These are phyloP conservation scores for zebrafish (Danio rerio) DNA, from an alignment of 2,113 vertebrate species.

Conservation along the genomic window DNA sequence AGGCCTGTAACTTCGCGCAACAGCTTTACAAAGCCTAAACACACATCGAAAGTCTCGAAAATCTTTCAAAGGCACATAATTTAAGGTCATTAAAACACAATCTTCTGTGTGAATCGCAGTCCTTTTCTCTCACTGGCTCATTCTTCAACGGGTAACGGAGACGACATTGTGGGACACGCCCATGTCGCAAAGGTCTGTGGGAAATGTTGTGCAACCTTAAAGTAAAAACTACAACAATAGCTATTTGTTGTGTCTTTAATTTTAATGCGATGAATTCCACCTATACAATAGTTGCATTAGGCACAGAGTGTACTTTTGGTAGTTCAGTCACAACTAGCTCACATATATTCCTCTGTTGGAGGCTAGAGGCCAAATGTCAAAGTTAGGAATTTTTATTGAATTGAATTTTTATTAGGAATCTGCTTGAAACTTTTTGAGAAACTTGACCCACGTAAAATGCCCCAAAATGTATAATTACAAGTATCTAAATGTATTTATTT, in stretches of 20 bases:
- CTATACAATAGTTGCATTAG: background rate
- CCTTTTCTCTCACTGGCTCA: constrained; percentile 31
- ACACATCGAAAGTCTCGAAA: background rate
- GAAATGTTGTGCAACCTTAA: constrained; percentile 5
- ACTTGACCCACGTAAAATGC: too few species aligned
- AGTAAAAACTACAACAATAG: background rate
- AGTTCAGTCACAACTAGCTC: background rate
- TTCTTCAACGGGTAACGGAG: constrained; percentile 21
- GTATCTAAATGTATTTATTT: too few species aligned
- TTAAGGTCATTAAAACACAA: background rate
- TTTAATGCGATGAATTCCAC: background rate
- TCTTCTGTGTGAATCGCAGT: background rate
- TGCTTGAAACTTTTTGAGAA: too few species aligned
- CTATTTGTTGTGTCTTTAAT: background rate
- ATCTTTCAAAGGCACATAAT: background rate
- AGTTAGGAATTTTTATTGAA: too few species aligned
- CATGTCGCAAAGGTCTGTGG: constrained; percentile 25
- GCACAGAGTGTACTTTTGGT: background rate
- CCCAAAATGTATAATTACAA: too few species aligned
- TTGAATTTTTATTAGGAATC: too few species aligned
- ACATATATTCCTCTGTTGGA: too few species aligned
- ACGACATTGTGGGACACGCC: constrained; percentile 10
- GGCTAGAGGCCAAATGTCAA: too few species aligned
- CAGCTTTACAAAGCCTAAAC: background rate
- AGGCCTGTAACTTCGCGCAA: background rate